phyloP scores from a whole-genome alignment of 1,140 invertebrate species.

The Lasaia peninsularis region DNA sequence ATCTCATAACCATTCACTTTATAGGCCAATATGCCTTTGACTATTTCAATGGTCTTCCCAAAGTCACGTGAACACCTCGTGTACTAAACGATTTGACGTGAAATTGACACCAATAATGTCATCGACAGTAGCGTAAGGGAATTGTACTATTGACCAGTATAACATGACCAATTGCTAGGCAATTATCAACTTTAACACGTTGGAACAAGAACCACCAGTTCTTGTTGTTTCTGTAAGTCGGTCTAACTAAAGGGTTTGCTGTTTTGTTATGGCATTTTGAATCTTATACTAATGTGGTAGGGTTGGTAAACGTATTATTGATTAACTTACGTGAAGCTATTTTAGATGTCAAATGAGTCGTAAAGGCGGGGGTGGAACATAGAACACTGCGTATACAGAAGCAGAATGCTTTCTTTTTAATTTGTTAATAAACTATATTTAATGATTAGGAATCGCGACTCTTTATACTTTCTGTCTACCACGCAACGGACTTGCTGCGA shows the following conservation, averaged over 20 bases:
- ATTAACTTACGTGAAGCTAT: slow-evolving; percentile 27
- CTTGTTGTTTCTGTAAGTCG: not conserved
- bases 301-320: not conserved
- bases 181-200: slow-evolving; percentile 19
- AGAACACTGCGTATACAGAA: slow-evolving; percentile 18
- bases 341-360: slow-evolving; percentile 39
- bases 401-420: not conserved
- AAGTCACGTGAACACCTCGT: slow-evolving; percentile 23
- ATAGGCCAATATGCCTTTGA: no score
- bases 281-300: slow-evolving; percentile 18
- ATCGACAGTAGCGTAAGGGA: slow-evolving; percentile 24
- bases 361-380: slow-evolving; percentile 18
- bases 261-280: slow-evolving; percentile 14
- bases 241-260: not conserved
- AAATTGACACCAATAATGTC: slow-evolving; percentile 35
- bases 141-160: slow-evolving; percentile 17
- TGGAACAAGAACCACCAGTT: slow-evolving; percentile 11
- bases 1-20: no score
- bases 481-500: no score
- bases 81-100: slow-evolving; percentile 14
- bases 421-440: no score
- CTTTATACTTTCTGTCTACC: no score
- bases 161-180: slow-evolving; percentile 7
- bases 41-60: no score
- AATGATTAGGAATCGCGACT: no score